These are phyloP conservation scores for Stichodactyla mertensii DNA, from an alignment of 64 coral and sea anemone species.

Conservation along the genomic window DNA sequence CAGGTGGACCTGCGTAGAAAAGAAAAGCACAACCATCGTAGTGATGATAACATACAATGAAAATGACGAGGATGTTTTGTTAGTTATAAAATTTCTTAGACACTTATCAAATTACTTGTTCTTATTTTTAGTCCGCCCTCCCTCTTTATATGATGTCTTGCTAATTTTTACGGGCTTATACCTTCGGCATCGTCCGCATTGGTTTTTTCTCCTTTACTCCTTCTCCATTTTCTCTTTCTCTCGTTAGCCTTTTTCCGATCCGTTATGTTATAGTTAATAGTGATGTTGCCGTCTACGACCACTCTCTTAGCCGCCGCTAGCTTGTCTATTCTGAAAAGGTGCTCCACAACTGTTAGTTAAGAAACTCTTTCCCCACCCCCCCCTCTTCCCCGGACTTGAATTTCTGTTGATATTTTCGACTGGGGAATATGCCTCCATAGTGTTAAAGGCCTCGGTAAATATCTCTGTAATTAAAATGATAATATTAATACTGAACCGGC, in stretches of 20 bases:
- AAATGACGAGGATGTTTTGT: too few species aligned
- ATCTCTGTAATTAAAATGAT: neutral
- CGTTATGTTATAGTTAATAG: neutral
- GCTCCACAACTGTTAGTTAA: neutral
- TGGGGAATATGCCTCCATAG: neutral
- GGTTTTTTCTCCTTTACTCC: neutral
- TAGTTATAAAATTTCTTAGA: too few species aligned
- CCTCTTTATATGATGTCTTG: too few species aligned
- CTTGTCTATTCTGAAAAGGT: constrained; percentile 26
- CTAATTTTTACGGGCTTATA: neutral
- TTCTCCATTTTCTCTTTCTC: constrained; percentile 14
- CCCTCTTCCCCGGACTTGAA: neutral
- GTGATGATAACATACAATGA: too few species aligned
- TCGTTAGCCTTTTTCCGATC: neutral
- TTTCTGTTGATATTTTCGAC: constrained; percentile 24
- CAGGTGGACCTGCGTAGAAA: too few species aligned
- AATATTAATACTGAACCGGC: neutral
- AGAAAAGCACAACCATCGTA: too few species aligned
- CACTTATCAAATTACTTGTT: too few species aligned
- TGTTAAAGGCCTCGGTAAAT: neutral
- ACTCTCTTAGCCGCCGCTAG: constrained; percentile 3
- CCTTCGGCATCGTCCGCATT: neutral
- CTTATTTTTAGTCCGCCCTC: too few species aligned
- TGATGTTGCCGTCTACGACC: neutral
- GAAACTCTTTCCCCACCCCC: neutral